phyloP scores from a whole-genome alignment of 2,888 invertebrate genomes.

The Anthophora plumipes region DNA sequence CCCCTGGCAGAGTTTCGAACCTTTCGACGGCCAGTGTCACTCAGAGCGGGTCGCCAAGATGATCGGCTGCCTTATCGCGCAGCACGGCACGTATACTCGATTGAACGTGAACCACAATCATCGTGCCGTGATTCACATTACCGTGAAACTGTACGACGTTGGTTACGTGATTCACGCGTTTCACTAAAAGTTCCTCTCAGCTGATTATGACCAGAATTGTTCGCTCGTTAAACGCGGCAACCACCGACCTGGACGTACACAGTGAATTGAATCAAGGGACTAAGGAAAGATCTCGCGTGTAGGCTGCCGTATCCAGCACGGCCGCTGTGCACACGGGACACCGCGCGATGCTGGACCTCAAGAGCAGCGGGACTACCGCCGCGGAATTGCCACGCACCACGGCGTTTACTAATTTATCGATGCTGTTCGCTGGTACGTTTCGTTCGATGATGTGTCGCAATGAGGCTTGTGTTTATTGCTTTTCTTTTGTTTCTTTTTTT shows the following conservation, averaged over 20 bases:
- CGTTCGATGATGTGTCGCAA: not conserved
- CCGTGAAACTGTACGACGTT: not conserved
- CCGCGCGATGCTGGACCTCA: constrained; percentile 93
- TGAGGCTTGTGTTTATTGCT: not conserved
- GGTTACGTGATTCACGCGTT: not conserved
- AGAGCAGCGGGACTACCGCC: constrained; percentile 95
- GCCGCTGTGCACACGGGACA: constrained; percentile 46
- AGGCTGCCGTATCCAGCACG: constrained; percentile 32
- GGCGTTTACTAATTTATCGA: constrained; percentile 97
- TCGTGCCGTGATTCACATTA: constrained; percentile 22
- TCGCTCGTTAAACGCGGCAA: constrained; percentile 31
- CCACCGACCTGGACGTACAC: constrained; percentile 54
- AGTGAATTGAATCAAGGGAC: constrained; percentile 51
- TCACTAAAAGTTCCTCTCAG: constrained; percentile 15
- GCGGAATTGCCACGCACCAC: constrained; percentile 96
- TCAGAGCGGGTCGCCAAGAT: constrained; percentile 80
- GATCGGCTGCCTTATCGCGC: constrained; percentile 74
- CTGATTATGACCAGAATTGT: constrained; percentile 63
- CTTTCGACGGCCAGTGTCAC: constrained; percentile 73
- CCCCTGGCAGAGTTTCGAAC: constrained; percentile 41
- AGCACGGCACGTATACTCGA: constrained; percentile 40
- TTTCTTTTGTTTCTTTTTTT: too few species aligned
- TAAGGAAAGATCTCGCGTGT: constrained; percentile 30
- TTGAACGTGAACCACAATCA: constrained; percentile 25
- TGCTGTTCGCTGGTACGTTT: constrained; percentile 95